Conservation (phyloP, 2,797 vertebrate genomes). For the Ataeniobius toweri region DNA sequence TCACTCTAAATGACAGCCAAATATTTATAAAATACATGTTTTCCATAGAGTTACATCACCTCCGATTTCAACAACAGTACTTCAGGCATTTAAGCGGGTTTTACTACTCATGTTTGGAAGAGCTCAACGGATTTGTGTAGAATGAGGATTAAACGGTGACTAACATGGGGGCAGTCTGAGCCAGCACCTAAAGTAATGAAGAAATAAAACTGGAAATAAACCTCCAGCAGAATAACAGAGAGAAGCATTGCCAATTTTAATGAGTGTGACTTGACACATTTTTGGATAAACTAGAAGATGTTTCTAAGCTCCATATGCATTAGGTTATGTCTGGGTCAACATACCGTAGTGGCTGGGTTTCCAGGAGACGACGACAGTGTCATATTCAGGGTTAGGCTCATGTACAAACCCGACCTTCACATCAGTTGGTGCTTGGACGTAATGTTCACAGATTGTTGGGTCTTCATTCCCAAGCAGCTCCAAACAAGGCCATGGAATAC, state of each 20-base stretch:
- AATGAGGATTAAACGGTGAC: background rate
- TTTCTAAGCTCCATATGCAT: background rate
- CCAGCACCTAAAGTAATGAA: background rate
- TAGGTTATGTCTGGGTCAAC: background rate
- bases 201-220: background rate
- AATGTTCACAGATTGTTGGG: constrained; percentile 76
- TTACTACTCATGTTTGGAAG: background rate
- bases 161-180: background rate
- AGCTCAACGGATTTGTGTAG: background rate
- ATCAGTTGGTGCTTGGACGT: constrained; percentile 73
- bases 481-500: constrained; percentile 79
- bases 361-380: constrained; percentile 79
- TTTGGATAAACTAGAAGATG: background rate
- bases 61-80: background rate
- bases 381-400: constrained; percentile 54
- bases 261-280: background rate
- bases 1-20: background rate
- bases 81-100: background rate
- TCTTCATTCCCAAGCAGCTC: constrained; percentile 68
- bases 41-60: background rate
- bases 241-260: background rate
- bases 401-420: constrained; percentile 67
- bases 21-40: background rate
- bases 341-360: constrained; percentile 80
- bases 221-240: background rate